Base-by-base conservation (phyloP, 2,797 vertebrate species). In the Semaprochilodus insignis region DNA sequence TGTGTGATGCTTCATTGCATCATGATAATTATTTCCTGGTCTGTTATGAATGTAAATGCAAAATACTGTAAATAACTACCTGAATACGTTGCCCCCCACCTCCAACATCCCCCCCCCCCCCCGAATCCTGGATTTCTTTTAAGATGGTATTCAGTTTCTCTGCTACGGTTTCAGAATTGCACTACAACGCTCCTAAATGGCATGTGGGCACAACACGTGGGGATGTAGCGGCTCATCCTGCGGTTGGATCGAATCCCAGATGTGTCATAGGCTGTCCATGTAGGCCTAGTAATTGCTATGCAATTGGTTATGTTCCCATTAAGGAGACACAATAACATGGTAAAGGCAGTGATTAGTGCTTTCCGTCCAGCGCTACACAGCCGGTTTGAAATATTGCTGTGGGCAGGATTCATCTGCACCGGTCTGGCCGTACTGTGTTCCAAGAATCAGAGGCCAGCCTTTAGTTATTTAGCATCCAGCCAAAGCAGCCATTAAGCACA, bases 241-340 rank as follows among this genome's bases (percentile, higher is more conserved):
- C 23, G 57, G 27, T 73, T 21, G 16, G 8, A 66, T 70, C 36
- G 60, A 75, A 78, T 78, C 48, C 67, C 59, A 83, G 59, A 55
- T 59, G 60, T 57, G 59, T 62, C 81, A 65, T 59, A 59, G 34
- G 51, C 70, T 52, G 36, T 51, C 60, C 60, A 52, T n/a, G 60
- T 74, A 40, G 31, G 54, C 72, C 31, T 59, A 23, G 16, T 77
- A 77, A 77, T 52, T 77, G 23, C 60, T 51, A 71, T 74, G 60
- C 69, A 66, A 10, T 62, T 73, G 81, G 31, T 63, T 73, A 73
- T 66, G 69, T 57, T 73, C 48, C 34, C 48, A 63, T 78, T 66
- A 83, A 75, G 11, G 7, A 66, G 36, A 59, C 69, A 73, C 51
- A 57, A 59, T 59, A 51, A 77, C 70, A 55, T 23, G 67, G 69